phyloP scores from a whole-genome alignment of 1,140 invertebrate species.

The Hyposmocoma kahamanoa region DNA sequence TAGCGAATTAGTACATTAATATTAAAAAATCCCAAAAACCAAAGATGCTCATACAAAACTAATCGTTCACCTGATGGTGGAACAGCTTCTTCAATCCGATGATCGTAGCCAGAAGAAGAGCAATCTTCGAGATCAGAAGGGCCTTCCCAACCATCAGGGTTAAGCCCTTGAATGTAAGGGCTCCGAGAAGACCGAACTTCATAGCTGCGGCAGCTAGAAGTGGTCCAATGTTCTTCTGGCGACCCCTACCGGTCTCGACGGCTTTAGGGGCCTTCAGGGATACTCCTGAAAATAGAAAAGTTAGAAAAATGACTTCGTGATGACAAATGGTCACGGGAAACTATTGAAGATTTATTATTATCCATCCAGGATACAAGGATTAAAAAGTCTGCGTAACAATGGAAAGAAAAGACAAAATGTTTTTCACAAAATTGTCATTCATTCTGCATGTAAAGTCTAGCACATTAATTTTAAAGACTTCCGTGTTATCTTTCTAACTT shows the following conservation, averaged over 20 bases:
- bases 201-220: constrained; percentile 83
- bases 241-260: constrained; percentile 78
- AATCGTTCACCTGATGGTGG: constrained; percentile 71
- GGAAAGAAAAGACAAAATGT: too few relatives aligned
- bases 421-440: too few relatives aligned
- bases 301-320: neutral
- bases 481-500: too few relatives aligned
- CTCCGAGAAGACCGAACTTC: constrained; percentile 86
- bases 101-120: constrained; percentile 83
- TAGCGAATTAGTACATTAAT: too few relatives aligned
- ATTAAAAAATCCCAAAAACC: neutral
- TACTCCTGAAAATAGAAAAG: constrained; percentile 68
- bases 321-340: too few relatives aligned
- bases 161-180: constrained; percentile 85
- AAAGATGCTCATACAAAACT: neutral
- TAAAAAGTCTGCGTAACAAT: too few relatives aligned
- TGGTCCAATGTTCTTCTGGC: constrained; percentile 83
- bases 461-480: too few relatives aligned
- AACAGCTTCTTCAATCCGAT: constrained; percentile 89
- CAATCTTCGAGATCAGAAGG: constrained; percentile 86
- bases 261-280: constrained; percentile 78
- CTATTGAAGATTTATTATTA: too few relatives aligned
- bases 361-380: too few relatives aligned
- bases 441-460: too few relatives aligned
- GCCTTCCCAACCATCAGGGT: constrained; percentile 89